Percentiles rank a stretch among this genome's conserved stretches.
Conservation (phyloP, 2,113 vertebrate genomes). For the Oostethus manadensis region DNA sequence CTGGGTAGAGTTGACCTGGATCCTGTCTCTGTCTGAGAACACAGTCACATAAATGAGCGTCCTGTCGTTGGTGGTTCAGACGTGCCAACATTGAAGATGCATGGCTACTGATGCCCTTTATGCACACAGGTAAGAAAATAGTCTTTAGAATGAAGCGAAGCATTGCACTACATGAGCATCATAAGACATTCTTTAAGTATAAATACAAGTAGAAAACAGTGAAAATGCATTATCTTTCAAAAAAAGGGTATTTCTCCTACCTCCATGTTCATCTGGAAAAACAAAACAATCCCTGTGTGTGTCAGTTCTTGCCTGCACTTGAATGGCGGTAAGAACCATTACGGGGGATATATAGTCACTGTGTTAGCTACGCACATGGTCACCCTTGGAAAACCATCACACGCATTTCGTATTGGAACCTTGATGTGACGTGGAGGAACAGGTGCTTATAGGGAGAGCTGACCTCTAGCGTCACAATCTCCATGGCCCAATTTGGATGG, state of each 20-base stretch:
- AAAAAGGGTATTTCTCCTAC: conserved; percentile 34
- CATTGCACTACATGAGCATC: not conserved
- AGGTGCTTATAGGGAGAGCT: conserved; percentile 55
- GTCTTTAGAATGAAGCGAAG: not conserved
- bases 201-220: not conserved
- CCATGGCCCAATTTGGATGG: conserved; percentile 44
- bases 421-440: conserved; percentile 37
- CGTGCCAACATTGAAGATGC: conserved; percentile 43
- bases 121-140: conserved; percentile 1
- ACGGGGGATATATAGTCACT: conserved; percentile 30
- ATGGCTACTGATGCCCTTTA: conserved; percentile 19
- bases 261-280: conserved; percentile 37
- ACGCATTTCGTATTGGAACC: conserved; percentile 53
- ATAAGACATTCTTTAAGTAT: too few relatives aligned
- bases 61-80: conserved; percentile 57
- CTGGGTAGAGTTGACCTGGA: conserved; percentile 55
- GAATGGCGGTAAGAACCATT: conserved; percentile 11
- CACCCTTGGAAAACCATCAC: conserved; percentile 64
- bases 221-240: not conserved
- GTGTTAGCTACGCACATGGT: conserved; percentile 32
- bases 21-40: conserved; percentile 50
- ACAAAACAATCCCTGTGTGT: not conserved
- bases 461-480: conserved; percentile 46
- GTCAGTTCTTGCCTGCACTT: conserved; percentile 5
- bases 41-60: conserved; percentile 64